phyloP scores from a whole-genome alignment of 1,140 invertebrate species.

The Rhynchophorus ferrugineus region DNA sequence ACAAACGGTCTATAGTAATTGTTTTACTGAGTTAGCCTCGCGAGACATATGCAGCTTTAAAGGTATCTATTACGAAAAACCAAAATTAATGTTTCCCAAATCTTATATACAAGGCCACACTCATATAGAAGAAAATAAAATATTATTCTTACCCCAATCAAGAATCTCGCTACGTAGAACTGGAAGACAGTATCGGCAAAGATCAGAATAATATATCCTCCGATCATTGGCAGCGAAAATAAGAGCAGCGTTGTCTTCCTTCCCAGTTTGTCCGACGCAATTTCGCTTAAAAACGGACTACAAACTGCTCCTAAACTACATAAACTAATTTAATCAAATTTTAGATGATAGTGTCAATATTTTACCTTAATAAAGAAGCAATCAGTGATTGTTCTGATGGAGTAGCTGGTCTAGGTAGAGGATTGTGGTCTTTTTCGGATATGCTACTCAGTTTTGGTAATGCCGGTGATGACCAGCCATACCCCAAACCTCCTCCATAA shows the following conservation, averaged over 20 bases:
- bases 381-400: conserved; percentile 23
- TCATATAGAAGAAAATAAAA: too few relatives aligned
- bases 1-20: too few relatives aligned
- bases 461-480: conserved; percentile 21
- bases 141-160: conserved; percentile 20
- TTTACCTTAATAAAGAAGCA: conserved; percentile 19
- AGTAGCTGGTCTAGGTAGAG: conserved; percentile 13
- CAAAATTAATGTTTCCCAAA: too few relatives aligned
- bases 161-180: conserved; percentile 21
- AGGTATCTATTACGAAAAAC: too few relatives aligned
- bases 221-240: conserved; percentile 19
- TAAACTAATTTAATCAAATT: neutral
- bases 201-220: conserved; percentile 12
- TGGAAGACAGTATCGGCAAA: conserved; percentile 15
- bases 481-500: conserved; percentile 16
- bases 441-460: conserved; percentile 12
- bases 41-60: too few relatives aligned
- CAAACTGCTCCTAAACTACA: conserved; percentile 21
- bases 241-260: conserved; percentile 17
- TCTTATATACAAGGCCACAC: too few relatives aligned
- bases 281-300: conserved; percentile 14
- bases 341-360: neutral
- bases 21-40: too few relatives aligned
- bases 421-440: conserved; percentile 15
- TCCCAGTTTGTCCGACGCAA: conserved; percentile 14